phyloP scores from a whole-genome alignment of 1,140 invertebrate genomes.

The Neodiprion pinetum region DNA sequence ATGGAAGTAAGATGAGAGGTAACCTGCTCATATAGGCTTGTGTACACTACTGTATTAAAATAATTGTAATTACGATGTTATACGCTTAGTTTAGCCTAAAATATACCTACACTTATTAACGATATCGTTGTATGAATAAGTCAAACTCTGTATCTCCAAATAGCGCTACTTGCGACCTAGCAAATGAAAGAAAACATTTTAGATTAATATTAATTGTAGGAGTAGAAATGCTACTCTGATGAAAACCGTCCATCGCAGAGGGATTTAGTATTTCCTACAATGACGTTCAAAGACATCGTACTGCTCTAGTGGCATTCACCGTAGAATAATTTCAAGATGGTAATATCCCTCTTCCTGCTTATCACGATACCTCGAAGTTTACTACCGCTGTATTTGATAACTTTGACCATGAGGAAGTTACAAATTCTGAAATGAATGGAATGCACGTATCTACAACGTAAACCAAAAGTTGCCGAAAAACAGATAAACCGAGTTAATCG shows the following conservation, averaged over 20 bases:
- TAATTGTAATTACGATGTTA: no score
- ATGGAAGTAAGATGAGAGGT: no score
- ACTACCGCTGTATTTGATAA: constrained; percentile 29
- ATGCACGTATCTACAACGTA: constrained; percentile 24
- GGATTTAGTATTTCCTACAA: constrained; percentile 25
- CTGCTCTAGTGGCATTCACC: constrained; percentile 21
- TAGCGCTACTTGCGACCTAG: no score
- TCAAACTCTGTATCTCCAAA: no score
- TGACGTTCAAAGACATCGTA: constrained; percentile 22
- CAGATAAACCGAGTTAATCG: not conserved
- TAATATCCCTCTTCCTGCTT: constrained; percentile 25
- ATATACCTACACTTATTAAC: no score
- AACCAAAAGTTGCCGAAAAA: constrained; percentile 13
- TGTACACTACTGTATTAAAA: no score
- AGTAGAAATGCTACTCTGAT: constrained; percentile 19
- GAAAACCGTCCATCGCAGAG: constrained; percentile 20
- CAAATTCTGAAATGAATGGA: constrained; percentile 23
- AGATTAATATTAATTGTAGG: no score
- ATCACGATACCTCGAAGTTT: constrained; percentile 23
- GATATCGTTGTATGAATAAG: no score
- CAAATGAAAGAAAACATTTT: no score
- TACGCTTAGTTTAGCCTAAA: no score
- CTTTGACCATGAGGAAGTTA: constrained; percentile 32
- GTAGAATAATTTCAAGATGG: constrained; percentile 3
- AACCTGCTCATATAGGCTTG: no score